phyloP scores from a whole-genome alignment of 2,113 vertebrate species.

The Zapornia atra region DNA sequence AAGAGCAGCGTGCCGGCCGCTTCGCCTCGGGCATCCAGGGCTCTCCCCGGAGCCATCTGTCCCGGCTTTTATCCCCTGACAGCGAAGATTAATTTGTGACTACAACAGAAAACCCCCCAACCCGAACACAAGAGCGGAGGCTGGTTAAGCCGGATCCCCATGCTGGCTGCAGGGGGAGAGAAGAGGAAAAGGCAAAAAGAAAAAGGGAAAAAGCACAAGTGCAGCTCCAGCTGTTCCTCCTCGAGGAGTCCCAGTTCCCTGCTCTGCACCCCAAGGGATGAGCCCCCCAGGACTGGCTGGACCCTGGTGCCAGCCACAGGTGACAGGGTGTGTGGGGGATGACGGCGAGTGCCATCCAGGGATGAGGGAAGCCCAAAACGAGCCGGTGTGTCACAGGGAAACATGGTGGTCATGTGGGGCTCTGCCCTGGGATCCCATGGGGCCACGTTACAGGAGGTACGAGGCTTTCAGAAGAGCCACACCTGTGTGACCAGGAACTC shows the following conservation, averaged over 20 bases:
- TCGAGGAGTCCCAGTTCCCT: not conserved
- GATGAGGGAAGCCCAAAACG: rapidly evolving
- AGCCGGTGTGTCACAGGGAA: not conserved
- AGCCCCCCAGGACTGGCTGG: not conserved
- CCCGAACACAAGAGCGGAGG: not conserved
- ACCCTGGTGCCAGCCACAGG: rapidly evolving
- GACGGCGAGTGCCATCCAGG: rapidly evolving
- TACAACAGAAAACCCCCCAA: not conserved
- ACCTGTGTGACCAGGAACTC: rapidly evolving
- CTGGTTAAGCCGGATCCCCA: not conserved
- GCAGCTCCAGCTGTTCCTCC: not conserved
- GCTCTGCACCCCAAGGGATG: not conserved
- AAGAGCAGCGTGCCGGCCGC: not conserved
- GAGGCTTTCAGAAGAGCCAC: rapidly evolving
- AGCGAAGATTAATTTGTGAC: constrained; percentile 55
- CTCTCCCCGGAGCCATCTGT: constrained; percentile 46
- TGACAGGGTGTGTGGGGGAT: not conserved
- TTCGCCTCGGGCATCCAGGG: not conserved
- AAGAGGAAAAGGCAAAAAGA: not conserved
- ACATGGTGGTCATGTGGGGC: rapidly evolving
- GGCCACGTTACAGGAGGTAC: rapidly evolving
- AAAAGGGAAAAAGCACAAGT: not conserved
- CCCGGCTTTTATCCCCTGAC: constrained; percentile 15
- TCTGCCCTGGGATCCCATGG: not conserved
- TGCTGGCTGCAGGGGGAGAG: not conserved